Base-by-base conservation (phyloP, 92 coral and sea anemone genomes). In the Virgularia gustaviana region DNA sequence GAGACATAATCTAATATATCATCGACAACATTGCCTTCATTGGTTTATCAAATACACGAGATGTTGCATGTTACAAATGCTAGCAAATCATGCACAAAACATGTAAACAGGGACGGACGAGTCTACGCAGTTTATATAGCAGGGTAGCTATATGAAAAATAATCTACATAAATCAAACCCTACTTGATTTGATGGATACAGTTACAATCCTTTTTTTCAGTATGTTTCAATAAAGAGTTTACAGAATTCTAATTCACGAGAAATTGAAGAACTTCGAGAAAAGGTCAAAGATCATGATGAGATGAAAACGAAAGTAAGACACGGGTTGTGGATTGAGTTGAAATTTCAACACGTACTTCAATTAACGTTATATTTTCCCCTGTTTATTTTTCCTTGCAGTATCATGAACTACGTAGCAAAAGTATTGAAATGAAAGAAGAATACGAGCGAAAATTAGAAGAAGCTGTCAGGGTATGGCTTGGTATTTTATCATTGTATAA, bases 341-440 rank as follows among this genome's bases (percentile, higher is more conserved):
- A 36, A 6, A 36, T 9, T 23, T 38, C 1, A 22, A 25, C 15
- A 30, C n/a, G 20, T 7, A 9, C 53, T 9, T 20, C 8, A 4
- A 16, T 20, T 15, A 4, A 13, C 16, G 33, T 31, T 12, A 6
- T 37, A 16, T 36, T 9, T 45, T 37, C 37, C 36, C 33, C 66
- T 11, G 19, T 10, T 36, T 24, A 32, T 13, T 30, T 11, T 51
- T 65, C 12, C 41, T 62, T 31, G 19, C 72, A 90, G 97, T 88
- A 88, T 79, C 97, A 90, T 42, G 89, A 92, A 18, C 53, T 85
- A 41, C 79, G 98, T 15, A 68, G 78, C 71, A 84, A 57, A 70
- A 85, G 90, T 2, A 34, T 86, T 36, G 78, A 92, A 63, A 92
- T 92, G 98, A 92, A 92, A 57, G 88, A 84, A 54, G 82, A 87